Evolutionary conservation across 2,888 invertebrate genomes (phyloP).

Genomic region (Tachystola acroxantha): DNA sequence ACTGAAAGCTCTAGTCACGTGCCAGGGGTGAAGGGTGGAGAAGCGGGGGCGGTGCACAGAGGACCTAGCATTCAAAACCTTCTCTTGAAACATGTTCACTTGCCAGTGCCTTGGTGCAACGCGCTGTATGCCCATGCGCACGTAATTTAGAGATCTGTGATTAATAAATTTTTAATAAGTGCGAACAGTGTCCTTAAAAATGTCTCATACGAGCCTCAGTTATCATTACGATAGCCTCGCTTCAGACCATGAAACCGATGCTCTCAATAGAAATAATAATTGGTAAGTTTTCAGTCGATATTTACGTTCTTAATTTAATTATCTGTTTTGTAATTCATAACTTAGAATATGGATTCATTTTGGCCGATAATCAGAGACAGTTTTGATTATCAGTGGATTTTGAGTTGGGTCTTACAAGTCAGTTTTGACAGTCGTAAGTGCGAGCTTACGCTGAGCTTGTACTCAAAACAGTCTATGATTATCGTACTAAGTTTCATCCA

Average conservation of each 20-base stretch:
- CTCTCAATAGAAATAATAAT: conserved; percentile 15
- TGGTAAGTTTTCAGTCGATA: conserved; percentile 10
- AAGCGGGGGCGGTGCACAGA: conserved; percentile 3
- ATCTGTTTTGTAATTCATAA: background rate
- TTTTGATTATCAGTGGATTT: no score
- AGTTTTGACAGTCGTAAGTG: no score
- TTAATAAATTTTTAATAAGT: background rate
- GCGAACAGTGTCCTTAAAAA: conserved; percentile 2
- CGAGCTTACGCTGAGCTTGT: no score
- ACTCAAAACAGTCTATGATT: no score
- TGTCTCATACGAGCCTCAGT: conserved; percentile 13
- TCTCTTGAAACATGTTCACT: conserved; percentile 10
- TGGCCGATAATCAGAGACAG: no score
- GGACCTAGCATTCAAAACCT: conserved; percentile 9
- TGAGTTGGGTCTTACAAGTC: no score
- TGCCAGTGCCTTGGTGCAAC: conserved; percentile 2
- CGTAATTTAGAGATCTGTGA: background rate
- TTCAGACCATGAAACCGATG: conserved; percentile 17
- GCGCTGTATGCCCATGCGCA: conserved; percentile 5
- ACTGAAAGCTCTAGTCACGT: conserved; percentile 15
- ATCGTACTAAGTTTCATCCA: no score
- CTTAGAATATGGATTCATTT: no score
- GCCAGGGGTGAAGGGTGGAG: conserved; percentile 11
- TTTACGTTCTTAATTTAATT: background rate
- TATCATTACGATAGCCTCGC: conserved; percentile 16